Evolutionary conservation across 30 jellyfish, hydroid and myxozoan genomes (phyloP).

Genomic region (Clytia hemisphaerica): DNA sequence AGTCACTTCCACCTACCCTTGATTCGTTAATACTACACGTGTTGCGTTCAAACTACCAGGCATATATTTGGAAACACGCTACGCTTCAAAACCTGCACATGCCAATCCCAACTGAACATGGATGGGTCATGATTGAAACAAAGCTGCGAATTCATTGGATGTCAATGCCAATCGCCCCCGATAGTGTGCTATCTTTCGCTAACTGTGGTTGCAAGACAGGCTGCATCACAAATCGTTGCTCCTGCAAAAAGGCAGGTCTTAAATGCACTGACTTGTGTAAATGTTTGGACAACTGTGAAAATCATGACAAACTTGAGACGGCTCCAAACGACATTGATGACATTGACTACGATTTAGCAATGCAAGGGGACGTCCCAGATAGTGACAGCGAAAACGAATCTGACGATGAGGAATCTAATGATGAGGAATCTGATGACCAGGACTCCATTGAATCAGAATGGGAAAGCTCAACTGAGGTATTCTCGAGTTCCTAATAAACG

Average conservation of each 20-base stretch:
- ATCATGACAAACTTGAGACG: neutral
- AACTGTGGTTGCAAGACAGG: slow-evolving; percentile 35
- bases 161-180: slow-evolving; percentile 29
- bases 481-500: too few species aligned
- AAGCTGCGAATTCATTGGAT: slow-evolving; percentile 20
- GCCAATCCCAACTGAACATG: slow-evolving; percentile 15
- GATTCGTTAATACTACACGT: slow-evolving; percentile 2
- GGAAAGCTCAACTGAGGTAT: too few species aligned
- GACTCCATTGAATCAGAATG: too few species aligned
- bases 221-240: slow-evolving; percentile 21
- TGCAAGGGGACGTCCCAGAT: too few species aligned
- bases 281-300: slow-evolving; percentile 9
- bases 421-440: too few species aligned
- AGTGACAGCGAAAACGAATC: too few species aligned
- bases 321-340: neutral
- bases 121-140: slow-evolving; percentile 29
- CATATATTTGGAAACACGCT: slow-evolving; percentile 16
- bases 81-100: neutral
- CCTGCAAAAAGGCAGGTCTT: slow-evolving; percentile 12
- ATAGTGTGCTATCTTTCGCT: slow-evolving; percentile 10
- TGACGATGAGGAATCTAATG: too few species aligned
- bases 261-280: slow-evolving; percentile 36
- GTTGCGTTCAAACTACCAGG: slow-evolving; percentile 9
- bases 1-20: slow-evolving; percentile 17
- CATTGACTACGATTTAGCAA: too few species aligned